Base-by-base conservation (phyloP, 1,140 invertebrate species). In the Diplogasteroides magnus region DNA sequence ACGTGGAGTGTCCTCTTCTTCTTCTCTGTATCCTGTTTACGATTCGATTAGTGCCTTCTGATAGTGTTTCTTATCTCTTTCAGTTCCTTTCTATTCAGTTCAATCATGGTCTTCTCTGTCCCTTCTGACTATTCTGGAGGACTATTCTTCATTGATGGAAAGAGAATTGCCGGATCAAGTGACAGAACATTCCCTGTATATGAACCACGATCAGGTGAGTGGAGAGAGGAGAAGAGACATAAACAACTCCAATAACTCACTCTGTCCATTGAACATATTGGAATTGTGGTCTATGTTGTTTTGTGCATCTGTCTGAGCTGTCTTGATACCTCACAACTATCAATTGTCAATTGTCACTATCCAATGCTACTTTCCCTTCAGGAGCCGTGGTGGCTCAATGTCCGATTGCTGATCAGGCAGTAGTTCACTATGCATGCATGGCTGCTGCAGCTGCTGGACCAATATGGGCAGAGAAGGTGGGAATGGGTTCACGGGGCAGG, bases 121-220 rank as follows among this genome's bases (percentile, higher is more conserved):
- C 64, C 69, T 59, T 61, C 58, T 6, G 69, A 78, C 59, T 61
- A 77, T 2, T 70, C 64, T 28, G 72, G 68, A n/a, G 77, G 77
- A 58, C 71, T 78, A 0, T 74, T 74, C 61, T 78, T 78, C 48
- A 62, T 79, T 26, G 62, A 76, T 26, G 77, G 77, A 69, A 69
- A 79, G n/a, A 56, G 77, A 2, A 72, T 66, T 28, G 76, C 66
- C 14, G 60, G 68, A 28, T 57, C 68, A 19, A 48, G 66, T 2
- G 19, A 61, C 15, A 48, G 70, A 26, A 72, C 61, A 15, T 78
- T 78, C 66, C 57, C 62, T 59, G 77, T 78, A 6, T 72, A 60
- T 62, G 74, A 78, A 69, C 77, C 77, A 48, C 28, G 72, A 61
- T 77, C 58, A 31, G 77, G 77, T 71, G 67, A 61, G 61, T 73